phyloP scores from a whole-genome alignment of 2,113 vertebrate species.

The Upupa epops region DNA sequence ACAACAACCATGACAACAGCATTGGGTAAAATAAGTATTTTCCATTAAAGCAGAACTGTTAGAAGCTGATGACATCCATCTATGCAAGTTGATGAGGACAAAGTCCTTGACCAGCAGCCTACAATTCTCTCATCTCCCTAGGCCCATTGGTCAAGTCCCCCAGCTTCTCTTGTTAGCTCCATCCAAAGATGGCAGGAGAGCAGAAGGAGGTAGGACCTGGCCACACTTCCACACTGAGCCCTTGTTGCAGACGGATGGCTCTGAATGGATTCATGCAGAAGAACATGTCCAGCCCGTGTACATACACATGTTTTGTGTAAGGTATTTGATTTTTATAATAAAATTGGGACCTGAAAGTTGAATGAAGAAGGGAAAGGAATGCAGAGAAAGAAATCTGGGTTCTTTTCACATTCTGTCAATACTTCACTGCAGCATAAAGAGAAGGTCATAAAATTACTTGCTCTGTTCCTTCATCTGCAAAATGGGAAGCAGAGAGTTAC shows the following conservation, averaged over 20 bases:
- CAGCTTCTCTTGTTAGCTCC: background rate
- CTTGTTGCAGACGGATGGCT: background rate
- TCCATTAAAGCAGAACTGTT: background rate
- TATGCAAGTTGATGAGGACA: background rate
- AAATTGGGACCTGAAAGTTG: background rate
- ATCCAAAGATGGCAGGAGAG: background rate
- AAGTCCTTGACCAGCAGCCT: background rate
- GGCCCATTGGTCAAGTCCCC: too few relatives aligned
- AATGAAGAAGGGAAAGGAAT: background rate
- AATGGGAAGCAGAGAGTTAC: background rate
- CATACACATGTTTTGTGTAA: background rate
- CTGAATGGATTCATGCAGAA: background rate
- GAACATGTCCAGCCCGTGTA: background rate
- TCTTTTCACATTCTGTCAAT: background rate
- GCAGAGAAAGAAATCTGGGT: background rate
- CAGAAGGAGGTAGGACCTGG: background rate
- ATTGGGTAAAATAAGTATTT: background rate
- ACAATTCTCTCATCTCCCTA: background rate
- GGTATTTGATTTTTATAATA: background rate
- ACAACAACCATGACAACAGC: too few relatives aligned
- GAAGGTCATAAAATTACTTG: background rate
- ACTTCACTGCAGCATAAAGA: background rate
- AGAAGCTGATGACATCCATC: background rate
- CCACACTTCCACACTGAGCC: background rate
- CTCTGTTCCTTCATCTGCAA: background rate